A percentile compares a stretch with the other conserved stretches of the same genome.
phyloP scores from a whole-genome alignment of 92 coral and sea anemone species.

The Paragorgia papillata region DNA sequence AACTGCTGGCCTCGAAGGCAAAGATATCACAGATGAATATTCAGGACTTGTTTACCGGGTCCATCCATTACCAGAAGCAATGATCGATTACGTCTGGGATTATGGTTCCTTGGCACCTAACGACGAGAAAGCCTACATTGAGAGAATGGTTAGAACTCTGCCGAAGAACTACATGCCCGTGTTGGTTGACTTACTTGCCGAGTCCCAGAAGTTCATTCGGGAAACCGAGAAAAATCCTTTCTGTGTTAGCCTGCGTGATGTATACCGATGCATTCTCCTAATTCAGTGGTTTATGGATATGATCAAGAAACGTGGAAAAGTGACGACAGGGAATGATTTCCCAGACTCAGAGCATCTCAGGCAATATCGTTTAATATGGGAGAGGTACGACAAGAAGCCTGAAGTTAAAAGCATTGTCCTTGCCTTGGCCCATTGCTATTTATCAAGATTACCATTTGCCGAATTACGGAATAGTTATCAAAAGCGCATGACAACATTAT shows the following conservation, averaged over 20 bases:
- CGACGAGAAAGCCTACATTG: constrained; percentile 71
- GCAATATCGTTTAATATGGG: neutral
- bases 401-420: constrained; percentile 48
- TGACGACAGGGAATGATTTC: neutral
- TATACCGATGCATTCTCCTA: constrained; percentile 76
- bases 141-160: constrained; percentile 67
- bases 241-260: constrained; percentile 83
- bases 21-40: constrained; percentile 69
- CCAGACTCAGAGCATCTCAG: constrained; percentile 5
- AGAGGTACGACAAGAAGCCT: neutral
- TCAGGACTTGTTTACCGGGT: constrained; percentile 83
- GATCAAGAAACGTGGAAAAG: constrained; percentile 40
- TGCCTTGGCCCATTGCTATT: constrained; percentile 79
- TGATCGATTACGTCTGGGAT: constrained; percentile 90
- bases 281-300: constrained; percentile 67
- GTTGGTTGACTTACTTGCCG: constrained; percentile 59
- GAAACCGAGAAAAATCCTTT: constrained; percentile 57
- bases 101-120: constrained; percentile 75
- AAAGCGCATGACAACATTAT: constrained; percentile 14
- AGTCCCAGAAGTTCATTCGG: constrained; percentile 70
- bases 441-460: constrained; percentile 66
- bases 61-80: constrained; percentile 83
- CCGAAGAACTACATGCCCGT: constrained; percentile 23
- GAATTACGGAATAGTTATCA: constrained; percentile 45
- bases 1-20: constrained; percentile 76